A percentile compares a stretch with the other conserved stretches of the same genome.
phyloP scores from a whole-genome alignment of 92 coral and sea anemone genomes.

The Metridium senile region DNA sequence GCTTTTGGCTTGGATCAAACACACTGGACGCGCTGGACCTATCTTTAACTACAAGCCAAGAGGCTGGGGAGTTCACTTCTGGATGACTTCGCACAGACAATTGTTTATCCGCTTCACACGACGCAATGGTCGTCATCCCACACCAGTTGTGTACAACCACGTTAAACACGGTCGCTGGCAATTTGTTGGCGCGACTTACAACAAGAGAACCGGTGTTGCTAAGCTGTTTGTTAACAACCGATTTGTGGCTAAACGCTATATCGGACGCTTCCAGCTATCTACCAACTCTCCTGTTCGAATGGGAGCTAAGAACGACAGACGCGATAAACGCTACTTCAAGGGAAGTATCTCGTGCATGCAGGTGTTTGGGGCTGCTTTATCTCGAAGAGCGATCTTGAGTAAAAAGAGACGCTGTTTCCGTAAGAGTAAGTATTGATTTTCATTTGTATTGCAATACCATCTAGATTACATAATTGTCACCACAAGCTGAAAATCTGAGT shows the following conservation, averaged over 20 bases:
- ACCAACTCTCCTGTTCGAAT: slow-evolving; percentile 49
- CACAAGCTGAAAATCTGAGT: too few species aligned
- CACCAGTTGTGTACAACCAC: slow-evolving; percentile 20
- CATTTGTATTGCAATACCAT: neutral
- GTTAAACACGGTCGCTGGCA: slow-evolving; percentile 36
- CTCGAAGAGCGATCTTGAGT: neutral
- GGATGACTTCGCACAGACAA: slow-evolving; percentile 48
- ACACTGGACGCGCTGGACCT: slow-evolving; percentile 73
- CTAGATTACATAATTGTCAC: too few species aligned
- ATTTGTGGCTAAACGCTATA: slow-evolving; percentile 22
- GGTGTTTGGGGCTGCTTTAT: slow-evolving; percentile 39
- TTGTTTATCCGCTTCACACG: slow-evolving; percentile 48
- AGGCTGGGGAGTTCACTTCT: slow-evolving; percentile 58
- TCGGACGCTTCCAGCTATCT: slow-evolving; percentile 42
- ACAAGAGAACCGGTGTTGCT: slow-evolving; percentile 35
- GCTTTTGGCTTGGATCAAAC: slow-evolving; percentile 71
- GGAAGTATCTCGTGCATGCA: slow-evolving; percentile 60
- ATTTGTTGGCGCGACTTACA: slow-evolving; percentile 52
- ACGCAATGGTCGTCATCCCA: slow-evolving; percentile 35
- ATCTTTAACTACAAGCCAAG: slow-evolving; percentile 70
- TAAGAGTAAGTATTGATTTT: slow-evolving; percentile 20
- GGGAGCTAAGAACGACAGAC: slow-evolving; percentile 37
- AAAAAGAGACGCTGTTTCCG: slow-evolving; percentile 33
- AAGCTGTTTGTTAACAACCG: slow-evolving; percentile 40
- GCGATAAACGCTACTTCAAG: slow-evolving; percentile 40